Evolutionary conservation across 1,140 invertebrate species (phyloP).

Genomic region (Drosophila ogumai): DNA sequence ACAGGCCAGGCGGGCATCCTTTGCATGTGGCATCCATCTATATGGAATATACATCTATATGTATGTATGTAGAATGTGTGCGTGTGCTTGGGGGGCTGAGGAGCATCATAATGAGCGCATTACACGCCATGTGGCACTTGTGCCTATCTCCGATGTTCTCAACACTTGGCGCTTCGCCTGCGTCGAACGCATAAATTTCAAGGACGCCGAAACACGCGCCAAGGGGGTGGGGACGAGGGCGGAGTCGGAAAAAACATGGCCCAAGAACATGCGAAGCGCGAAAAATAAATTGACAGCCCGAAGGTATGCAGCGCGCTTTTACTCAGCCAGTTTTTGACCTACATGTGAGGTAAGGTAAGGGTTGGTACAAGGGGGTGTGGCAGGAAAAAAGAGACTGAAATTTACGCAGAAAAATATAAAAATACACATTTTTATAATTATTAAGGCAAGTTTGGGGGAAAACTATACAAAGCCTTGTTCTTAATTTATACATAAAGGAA

Average conservation of each 20-base stretch:
- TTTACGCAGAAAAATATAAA: background rate
- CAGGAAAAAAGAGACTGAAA: background rate
- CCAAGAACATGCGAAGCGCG: constrained; percentile 69
- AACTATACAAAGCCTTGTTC: too few species aligned
- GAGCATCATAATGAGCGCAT: constrained; percentile 75
- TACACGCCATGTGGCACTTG: constrained; percentile 74
- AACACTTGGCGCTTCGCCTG: constrained; percentile 67
- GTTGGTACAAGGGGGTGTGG: background rate
- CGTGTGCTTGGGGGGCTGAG: constrained; percentile 26
- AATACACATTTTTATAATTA: constrained; percentile 12
- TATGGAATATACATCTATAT: constrained; percentile 8
- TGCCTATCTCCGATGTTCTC: constrained; percentile 55
- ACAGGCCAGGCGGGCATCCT: constrained; percentile 19
- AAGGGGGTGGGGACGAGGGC: background rate
- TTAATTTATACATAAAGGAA: background rate
- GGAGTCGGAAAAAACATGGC: constrained; percentile 33
- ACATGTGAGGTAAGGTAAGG: constrained; percentile 40
- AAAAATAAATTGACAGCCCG: constrained; percentile 76
- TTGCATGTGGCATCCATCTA: constrained; percentile 69
- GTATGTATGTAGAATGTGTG: constrained; percentile 10
- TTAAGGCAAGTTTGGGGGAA: background rate
- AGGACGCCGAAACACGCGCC: constrained; percentile 54
- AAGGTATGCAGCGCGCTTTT: constrained; percentile 70
- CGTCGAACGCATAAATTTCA: constrained; percentile 80
- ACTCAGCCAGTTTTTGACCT: constrained; percentile 62